phyloP scores from a whole-genome alignment of 1,140 invertebrate species.

The Yoshiicerus persimilis region DNA sequence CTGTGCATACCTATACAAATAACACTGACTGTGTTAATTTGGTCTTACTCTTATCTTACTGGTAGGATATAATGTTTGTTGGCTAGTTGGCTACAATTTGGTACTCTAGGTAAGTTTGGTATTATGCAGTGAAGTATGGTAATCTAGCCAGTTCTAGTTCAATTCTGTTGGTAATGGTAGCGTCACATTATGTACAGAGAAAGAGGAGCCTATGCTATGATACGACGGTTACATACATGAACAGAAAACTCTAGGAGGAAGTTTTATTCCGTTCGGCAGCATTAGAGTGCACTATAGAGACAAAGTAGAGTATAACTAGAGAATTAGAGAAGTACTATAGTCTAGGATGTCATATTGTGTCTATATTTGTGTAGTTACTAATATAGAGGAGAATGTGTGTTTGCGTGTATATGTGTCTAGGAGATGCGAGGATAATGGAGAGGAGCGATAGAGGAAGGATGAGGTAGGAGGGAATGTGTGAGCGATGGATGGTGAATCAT shows the following conservation, averaged over 20 bases:
- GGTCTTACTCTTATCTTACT: no score
- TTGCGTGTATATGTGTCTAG: not conserved
- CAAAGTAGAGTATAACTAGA: not conserved
- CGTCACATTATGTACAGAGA: not conserved
- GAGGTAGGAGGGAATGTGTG: not conserved
- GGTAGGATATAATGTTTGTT: no score
- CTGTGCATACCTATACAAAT: no score
- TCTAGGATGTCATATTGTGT: not conserved
- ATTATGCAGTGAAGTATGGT: no score
- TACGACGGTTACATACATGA: not conserved
- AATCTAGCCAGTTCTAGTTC: no score
- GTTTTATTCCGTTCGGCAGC: not conserved
- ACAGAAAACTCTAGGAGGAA: not conserved
- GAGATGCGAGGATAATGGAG: not conserved
- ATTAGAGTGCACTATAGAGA: not conserved
- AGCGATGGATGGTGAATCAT: conserved; percentile 16
- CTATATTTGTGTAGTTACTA: not conserved
- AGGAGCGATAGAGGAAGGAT: not conserved
- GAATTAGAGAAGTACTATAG: not conserved
- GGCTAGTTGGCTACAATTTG: no score
- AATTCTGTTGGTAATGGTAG: not conserved
- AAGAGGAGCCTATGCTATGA: not conserved
- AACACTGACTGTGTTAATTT: no score
- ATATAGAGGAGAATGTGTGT: not conserved
- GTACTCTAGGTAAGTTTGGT: no score